Conservation (phyloP, 2,113 vertebrate species). For the Sigmodon hispidus region DNA sequence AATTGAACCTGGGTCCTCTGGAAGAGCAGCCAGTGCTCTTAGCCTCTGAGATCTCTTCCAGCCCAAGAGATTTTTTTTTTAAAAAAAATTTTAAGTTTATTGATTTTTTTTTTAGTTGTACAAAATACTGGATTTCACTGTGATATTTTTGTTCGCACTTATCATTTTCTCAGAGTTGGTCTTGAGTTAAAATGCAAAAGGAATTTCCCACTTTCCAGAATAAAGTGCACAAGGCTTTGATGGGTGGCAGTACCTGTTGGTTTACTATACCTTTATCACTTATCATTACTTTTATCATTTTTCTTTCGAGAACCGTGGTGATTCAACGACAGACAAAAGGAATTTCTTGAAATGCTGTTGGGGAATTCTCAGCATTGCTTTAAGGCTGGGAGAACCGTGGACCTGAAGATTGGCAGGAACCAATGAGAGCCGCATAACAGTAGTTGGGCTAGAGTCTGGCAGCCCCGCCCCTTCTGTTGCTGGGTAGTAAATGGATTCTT, state of each 20-base stretch:
- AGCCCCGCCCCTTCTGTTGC: not conserved
- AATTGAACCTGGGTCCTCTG: not conserved
- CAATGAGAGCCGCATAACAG: not conserved
- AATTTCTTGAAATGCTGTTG: not conserved
- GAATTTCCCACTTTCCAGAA: not conserved
- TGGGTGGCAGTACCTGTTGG: not conserved
- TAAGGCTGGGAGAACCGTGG: not conserved
- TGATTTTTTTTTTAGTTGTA: not conserved
- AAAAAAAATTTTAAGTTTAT: not conserved
- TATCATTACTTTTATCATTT: not conserved
- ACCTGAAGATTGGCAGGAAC: not conserved
- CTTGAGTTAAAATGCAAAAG: not conserved
- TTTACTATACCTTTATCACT: not conserved
- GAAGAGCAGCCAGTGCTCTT: not conserved
- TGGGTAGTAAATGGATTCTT: not conserved
- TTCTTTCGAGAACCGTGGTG: not conserved
- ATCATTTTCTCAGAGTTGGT: not conserved
- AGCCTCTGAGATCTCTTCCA: not conserved
- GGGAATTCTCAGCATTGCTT: not conserved
- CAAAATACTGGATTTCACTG: not conserved
- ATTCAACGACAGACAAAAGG: not conserved
- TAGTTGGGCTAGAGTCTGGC: not conserved
- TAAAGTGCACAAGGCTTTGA: not conserved
- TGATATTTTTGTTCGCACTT: not conserved
- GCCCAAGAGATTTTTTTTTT: not conserved